Evolutionary conservation across 2,113 vertebrate genomes (phyloP), one percentile per base, ranked within the genome.

Genomic region (Phodopus roborovskii): DNA sequence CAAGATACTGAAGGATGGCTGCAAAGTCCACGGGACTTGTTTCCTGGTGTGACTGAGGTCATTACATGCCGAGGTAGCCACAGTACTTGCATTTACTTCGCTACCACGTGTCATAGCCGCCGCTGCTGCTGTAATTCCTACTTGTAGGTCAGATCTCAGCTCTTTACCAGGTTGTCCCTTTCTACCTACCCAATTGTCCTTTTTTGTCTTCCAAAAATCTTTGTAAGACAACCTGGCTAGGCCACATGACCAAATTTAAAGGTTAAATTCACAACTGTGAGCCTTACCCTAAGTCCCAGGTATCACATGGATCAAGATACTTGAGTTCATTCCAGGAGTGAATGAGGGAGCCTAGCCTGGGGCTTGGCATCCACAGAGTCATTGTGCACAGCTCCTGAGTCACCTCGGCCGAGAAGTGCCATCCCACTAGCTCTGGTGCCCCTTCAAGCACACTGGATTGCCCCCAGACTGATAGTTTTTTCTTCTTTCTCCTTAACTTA

Each of bases 361-460:
- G 10, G 70, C 30, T 12, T 7, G 30, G 33, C 22, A 58, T 48
- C 66, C 5, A 33, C 0, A 0, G 45, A 39, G 22, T 30, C 45
- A 2, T 24, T 79, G 16, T 13, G 26, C 15, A 6, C 16, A 1
- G 24, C 53, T 12, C 39, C 33, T 15, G 42, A 22, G 42, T 7
- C 24, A 36, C 28, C 56, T 36, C 2, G 0, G 26, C 24, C 2
- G 5, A 50, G 28, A 60, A 3, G 5, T 13, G 4, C 1, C 15
- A 39, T 5, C 22, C 30, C 19, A 58, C 56, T 42, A 9, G 26
- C 17, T 4, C 36, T n/a, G 5, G 1, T 45, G 30, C 13, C 12
- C 83, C 66, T 12, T 7, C 13, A 1, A 33, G 48, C 4, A 5
- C 7, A 3, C 24, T 0, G 0, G 2, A 45, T 3, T 1, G 33